Evolutionary conservation across 2,888 invertebrate species (phyloP).

Genomic region (Yponomeuta plumbellus): DNA sequence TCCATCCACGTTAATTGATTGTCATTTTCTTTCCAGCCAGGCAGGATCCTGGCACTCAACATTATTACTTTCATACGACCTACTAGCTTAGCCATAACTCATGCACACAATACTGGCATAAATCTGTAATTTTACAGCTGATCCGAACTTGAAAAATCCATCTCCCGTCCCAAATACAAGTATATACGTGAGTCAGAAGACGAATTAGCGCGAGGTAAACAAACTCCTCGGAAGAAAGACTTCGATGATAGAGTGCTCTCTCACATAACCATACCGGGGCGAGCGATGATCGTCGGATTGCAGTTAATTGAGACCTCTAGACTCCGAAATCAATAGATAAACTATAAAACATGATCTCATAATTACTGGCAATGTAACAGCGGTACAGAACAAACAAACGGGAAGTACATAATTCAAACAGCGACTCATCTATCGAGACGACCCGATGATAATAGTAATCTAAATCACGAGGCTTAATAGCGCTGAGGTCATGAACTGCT

Average conservation of each 20-base stretch:
- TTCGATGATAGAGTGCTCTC: slow-evolving; percentile 52
- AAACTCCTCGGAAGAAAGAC: slow-evolving; percentile 34
- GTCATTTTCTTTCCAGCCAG: not conserved
- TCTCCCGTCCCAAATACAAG: slow-evolving; percentile 5
- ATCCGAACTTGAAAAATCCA: not conserved
- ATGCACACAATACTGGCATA: not conserved
- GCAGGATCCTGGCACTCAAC: not conserved
- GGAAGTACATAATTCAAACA: slow-evolving; percentile 63
- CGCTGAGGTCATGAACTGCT: slow-evolving; percentile 67
- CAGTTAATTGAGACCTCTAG: slow-evolving; percentile 58
- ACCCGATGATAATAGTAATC: slow-evolving; percentile 55
- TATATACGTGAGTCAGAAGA: slow-evolving; percentile 3
- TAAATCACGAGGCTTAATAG: slow-evolving; percentile 69
- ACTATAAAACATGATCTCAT: slow-evolving; percentile 70
- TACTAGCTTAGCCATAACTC: not conserved
- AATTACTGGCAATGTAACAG: slow-evolving; percentile 58
- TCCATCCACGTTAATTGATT: not conserved
- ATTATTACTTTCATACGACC: not conserved
- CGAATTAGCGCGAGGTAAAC: slow-evolving; percentile 19
- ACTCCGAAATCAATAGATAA: slow-evolving; percentile 66
- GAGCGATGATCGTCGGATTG: slow-evolving; percentile 62
- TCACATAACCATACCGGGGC: slow-evolving; percentile 53
- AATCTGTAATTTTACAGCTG: not conserved
- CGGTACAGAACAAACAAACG: slow-evolving; percentile 62
- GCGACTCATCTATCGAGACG: slow-evolving; percentile 58